Evolutionary conservation across 2,888 invertebrate genomes (phyloP), one percentile per base, ranked within the genome.

Genomic region (Spodoptera exigua): DNA sequence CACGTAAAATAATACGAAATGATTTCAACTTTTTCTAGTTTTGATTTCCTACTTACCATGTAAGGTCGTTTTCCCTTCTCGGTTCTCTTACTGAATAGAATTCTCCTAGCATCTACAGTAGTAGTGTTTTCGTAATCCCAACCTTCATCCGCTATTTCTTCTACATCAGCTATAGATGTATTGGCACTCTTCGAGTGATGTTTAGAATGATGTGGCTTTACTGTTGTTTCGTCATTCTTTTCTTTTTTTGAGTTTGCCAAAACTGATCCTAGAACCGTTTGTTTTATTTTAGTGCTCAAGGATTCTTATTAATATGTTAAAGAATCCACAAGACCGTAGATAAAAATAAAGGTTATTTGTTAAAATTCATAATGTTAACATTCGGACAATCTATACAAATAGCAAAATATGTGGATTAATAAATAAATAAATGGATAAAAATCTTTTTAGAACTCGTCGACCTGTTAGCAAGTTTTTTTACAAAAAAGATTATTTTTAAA

Each of bases 61-160:
- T 93, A 93, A 10, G 93, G 91, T 37, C 93, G 80, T 53, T 85
- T 89, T 1, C 90, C 92, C 35, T 76, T 72, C 12, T 52, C 57
- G 0, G 89, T 89, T 47, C 58, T 82, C 68, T 89, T 92, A 61
- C 93, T 90, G 58, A 90, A 90, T 18, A 93, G 65, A 36, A 93
- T 92, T 65, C 93, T 86, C 66, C 93, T 89, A 0, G 89, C 83
- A 39, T 93, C 93, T 10, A 92, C 85, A 2, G 63, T 14, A 0
- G 88, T 89, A 0, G 74, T 87, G 21, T 93, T 93, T 67, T 93
- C 92, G 45, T 71, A 92, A 37, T 87, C 89, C 93, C 93, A 92
- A 0, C 86, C 84, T n/a, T 83, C 88, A 35, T 93, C 90, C n/a
- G 79, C 70, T 49, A 88, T 69, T 37, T 89, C 90, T 1, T 80